Base-by-base conservation (phyloP, 1,140 invertebrate species). In the Orchestia grillus region DNA sequence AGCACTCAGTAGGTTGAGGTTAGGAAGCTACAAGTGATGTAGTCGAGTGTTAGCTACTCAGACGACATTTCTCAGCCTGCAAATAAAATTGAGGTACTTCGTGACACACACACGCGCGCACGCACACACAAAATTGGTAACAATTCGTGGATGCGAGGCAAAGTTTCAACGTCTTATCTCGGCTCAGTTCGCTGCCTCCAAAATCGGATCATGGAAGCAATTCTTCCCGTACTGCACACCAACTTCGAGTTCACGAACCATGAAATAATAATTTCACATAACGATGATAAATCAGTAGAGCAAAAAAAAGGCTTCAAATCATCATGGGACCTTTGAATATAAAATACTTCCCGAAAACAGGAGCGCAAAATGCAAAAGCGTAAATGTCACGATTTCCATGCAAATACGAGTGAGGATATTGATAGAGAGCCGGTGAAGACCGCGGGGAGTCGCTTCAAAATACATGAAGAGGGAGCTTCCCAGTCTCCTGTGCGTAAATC, bases 321-420 rank as follows among this genome's bases (percentile, higher is more conserved):
- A 11, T 15, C 88, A 41, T 42, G 88, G 88, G 88, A 90, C 28
- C 88, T 90, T 90, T 42, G 88, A 42, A 90, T 90, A 42, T 90
- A 41, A 90, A 90, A 90, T 90, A 42, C 42, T 90, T 90, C 43
- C 4, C 43, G 88, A 90, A 90, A 90, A 90, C n/a, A 41, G 43
- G 44, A 44, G 44, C 92, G 36, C 15, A 94, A 94, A 94, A 94
- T 45, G 44, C 44, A 94, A n/a, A 94, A 44, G 92, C 41, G 92
- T 44, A 94, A 94, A 94, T 94, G 92, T 94, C 92, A 40, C 92
- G 92, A 94, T 94, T 94, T 94, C 44, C 44, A 94, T 94, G 92
- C 92, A 94, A 94, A 94, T 94, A 44, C 44, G 23, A 47, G 40
- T n/a, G 36, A n/a, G 19, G 44, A 94, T 94, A 94, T 94, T 94